Base-by-base conservation (phyloP, 1,140 invertebrate genomes). In the Drosophila funebris region DNA sequence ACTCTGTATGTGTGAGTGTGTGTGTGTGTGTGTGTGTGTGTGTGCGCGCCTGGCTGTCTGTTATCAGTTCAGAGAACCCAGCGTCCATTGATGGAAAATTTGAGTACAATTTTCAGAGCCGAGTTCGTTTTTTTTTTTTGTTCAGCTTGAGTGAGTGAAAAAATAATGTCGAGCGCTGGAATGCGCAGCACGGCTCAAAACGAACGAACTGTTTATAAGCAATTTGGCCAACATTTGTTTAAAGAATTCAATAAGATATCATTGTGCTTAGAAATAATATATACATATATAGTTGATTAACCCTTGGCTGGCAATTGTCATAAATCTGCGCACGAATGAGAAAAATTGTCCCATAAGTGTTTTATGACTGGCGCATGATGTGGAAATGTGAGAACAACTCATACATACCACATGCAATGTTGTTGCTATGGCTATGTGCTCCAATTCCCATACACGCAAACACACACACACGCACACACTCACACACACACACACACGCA, bases 31-130 rank as follows among this genome's bases (percentile, higher is more conserved):
- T 33, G 6, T 50, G 31, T 54, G n/a, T 63, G 41, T 62, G 41
- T 72, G 22, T 76, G n/a, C 43, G 48, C 37, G 66, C 58, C 18
- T 69, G 24, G 33, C 39, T 44, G 50, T 33, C 75, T 87, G 78
- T 87, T 87, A 88, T 87, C 84, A 87, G 79, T 89, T 75, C 63
- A 73, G 63, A 83, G 68, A 70, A 88, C 83, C 73, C 82, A 73
- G 74, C 75, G 76, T 68, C 76, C 83, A 88, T 87, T 87, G 84
- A 88, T 87, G 83, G 83, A 79, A 87, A 77, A 68, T 69, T 69
- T 73, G 70, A 73, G 70, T 11, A 46, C 54, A 53, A 29, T 57
- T 39, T 24, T 14, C 11, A 24, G 61, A 33, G 53, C 36, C 53
- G 52, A 62, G 52, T 41, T 36, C 20, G 16, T 22, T 39, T 64